Conservation (phyloP, 2,797 vertebrate genomes). For the Threskiornis aethiopicus region DNA sequence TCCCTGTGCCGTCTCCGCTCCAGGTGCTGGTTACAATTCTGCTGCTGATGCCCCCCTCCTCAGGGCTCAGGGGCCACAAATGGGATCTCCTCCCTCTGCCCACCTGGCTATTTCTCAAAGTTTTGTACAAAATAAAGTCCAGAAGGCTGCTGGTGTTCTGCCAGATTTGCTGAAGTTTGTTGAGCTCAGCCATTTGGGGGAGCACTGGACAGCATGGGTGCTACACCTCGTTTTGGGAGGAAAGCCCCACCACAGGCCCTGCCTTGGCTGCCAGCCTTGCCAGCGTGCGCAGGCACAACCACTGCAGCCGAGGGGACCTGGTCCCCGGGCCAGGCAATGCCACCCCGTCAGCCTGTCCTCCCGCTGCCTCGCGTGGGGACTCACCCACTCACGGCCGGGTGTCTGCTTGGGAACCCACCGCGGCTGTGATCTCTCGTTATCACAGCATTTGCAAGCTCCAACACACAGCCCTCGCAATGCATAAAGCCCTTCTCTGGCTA, state of each 20-base stretch:
- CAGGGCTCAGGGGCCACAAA: neutral
- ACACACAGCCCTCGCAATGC: neutral
- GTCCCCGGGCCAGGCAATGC: neutral
- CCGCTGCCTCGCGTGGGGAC: fast-evolving
- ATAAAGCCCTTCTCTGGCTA: neutral
- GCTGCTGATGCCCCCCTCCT: neutral
- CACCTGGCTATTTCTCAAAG: neutral
- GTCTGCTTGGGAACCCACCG: neutral
- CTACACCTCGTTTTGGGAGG: neutral
- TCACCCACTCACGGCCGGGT: neutral
- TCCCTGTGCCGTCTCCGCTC: neutral
- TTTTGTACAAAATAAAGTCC: neutral
- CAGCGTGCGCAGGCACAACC: neutral
- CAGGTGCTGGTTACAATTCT: neutral
- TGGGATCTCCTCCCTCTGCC: neutral
- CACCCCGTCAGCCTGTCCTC: neutral
- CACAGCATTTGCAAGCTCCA: neutral
- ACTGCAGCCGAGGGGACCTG: fast-evolving
- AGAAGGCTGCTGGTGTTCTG: neutral
- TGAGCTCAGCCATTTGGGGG: neutral
- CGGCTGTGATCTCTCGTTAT: neutral
- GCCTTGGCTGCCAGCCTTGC: neutral
- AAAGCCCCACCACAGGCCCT: neutral
- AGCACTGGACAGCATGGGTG: neutral
- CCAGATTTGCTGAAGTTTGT: neutral